Conservation (phyloP, 2,888 invertebrate genomes). For the Melanophora roralis region DNA sequence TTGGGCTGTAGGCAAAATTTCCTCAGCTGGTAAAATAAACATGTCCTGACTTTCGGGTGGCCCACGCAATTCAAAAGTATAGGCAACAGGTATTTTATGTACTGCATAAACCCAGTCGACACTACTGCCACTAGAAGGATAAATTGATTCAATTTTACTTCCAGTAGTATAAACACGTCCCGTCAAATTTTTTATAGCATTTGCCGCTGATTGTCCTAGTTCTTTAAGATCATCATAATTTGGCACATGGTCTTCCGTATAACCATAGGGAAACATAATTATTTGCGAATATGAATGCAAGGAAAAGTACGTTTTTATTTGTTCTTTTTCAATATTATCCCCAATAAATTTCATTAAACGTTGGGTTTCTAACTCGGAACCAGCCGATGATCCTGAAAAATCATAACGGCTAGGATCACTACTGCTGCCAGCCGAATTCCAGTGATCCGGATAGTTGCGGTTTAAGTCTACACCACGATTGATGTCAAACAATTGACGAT, state of each 20-base stretch:
- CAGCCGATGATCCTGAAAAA: slow-evolving; percentile 80
- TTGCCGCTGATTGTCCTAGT: slow-evolving; percentile 73
- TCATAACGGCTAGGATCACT: slow-evolving; percentile 80
- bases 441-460: slow-evolving; percentile 82
- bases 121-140: slow-evolving; percentile 76
- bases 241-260: slow-evolving; percentile 69
- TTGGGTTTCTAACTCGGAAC: slow-evolving; percentile 81
- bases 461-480: slow-evolving; percentile 83
- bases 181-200: slow-evolving; percentile 72
- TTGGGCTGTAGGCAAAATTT: slow-evolving; percentile 74
- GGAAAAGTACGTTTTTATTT: slow-evolving; percentile 80
- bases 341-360: slow-evolving; percentile 71
- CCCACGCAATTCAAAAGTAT: slow-evolving; percentile 76
- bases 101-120: slow-evolving; percentile 75
- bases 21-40: slow-evolving; percentile 75
- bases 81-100: slow-evolving; percentile 74
- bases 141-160: slow-evolving; percentile 75
- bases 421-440: slow-evolving; percentile 80
- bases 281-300: slow-evolving; percentile 84
- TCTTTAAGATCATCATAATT: slow-evolving; percentile 74
- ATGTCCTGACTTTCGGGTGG: slow-evolving; percentile 74
- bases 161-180: slow-evolving; percentile 74
- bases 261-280: slow-evolving; percentile 80
- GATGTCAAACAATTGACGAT: slow-evolving; percentile 78
- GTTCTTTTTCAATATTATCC: slow-evolving; percentile 68